phyloP scores from a whole-genome alignment of 2,797 vertebrate species.

The Lepilemur ruficaudatus region DNA sequence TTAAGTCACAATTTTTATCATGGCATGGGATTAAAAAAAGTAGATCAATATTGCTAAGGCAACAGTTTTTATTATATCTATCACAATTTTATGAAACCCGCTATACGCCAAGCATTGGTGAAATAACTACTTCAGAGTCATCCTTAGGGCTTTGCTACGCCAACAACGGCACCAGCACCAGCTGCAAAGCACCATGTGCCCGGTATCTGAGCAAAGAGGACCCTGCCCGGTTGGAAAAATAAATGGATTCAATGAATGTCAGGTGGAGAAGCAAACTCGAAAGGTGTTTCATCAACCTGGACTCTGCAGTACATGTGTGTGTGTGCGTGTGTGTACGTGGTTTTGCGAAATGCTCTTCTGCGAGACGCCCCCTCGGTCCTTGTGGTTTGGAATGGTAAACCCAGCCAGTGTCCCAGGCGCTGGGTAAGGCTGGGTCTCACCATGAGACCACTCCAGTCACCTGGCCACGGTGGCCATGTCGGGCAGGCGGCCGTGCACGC shows the following conservation, averaged over 20 bases:
- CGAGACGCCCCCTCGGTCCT: too few relatives aligned
- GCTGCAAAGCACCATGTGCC: accelerated
- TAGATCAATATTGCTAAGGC: accelerated
- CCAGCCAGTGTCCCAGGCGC: not conserved
- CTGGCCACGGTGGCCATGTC: too few relatives aligned
- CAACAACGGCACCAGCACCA: accelerated
- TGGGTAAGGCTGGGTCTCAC: accelerated
- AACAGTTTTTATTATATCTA: accelerated
- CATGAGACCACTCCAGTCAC: accelerated
- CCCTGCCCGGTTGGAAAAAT: accelerated
- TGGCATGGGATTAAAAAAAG: too few relatives aligned
- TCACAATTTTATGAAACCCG: too few relatives aligned
- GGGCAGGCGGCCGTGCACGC: accelerated
- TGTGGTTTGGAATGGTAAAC: not conserved
- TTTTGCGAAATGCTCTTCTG: not conserved
- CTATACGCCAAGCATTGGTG: accelerated
- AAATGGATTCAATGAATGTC: accelerated
- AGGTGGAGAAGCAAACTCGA: too few relatives aligned
- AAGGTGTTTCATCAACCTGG: accelerated
- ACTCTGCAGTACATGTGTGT: too few relatives aligned
- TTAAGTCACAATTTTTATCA: not conserved
- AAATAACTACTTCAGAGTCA: not conserved
- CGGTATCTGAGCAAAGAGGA: not conserved
- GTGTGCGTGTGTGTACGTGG: not conserved
- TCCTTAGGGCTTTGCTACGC: accelerated